Evolutionary conservation across 1,140 invertebrate genomes (phyloP).

Genomic region (Brachionus rubens): DNA sequence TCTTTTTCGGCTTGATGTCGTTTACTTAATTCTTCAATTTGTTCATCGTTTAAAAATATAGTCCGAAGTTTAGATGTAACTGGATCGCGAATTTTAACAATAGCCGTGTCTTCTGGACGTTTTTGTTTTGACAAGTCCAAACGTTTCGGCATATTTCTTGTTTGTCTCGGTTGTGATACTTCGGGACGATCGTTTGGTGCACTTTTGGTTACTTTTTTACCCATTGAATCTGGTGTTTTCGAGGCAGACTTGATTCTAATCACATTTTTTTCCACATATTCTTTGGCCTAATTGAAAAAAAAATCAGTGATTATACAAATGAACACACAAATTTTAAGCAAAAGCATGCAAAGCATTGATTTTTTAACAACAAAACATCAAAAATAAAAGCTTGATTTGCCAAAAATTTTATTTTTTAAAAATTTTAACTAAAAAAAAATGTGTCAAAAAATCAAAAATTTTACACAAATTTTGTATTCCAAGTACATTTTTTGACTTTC

Average conservation of each 20-base stretch:
- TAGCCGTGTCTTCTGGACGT: not conserved
- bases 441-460: too few species aligned
- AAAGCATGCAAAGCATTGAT: slow-evolving; percentile 39
- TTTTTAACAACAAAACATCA: not conserved
- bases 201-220: not conserved
- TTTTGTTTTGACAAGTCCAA: slow-evolving; percentile 5
- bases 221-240: not conserved
- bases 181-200: not conserved
- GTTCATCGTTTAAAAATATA: slow-evolving; percentile 40
- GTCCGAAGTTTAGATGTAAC: slow-evolving; percentile 32
- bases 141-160: not conserved
- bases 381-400: not conserved
- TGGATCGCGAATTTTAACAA: slow-evolving; percentile 31
- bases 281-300: slow-evolving; percentile 14
- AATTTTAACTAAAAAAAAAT: slow-evolving; percentile 6
- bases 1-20: slow-evolving; percentile 25
- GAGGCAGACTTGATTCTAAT: not conserved
- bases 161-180: not conserved
- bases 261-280: slow-evolving; percentile 36
- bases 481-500: not conserved
- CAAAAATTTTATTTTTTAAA: not conserved
- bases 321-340: too few species aligned
- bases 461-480: too few species aligned
- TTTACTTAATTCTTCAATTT: slow-evolving; percentile 34
- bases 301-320: not conserved